Evolutionary conservation across 2,113 vertebrate species (phyloP), one percentile per base, ranked within the genome.

Genomic region (Grantiella picta): DNA sequence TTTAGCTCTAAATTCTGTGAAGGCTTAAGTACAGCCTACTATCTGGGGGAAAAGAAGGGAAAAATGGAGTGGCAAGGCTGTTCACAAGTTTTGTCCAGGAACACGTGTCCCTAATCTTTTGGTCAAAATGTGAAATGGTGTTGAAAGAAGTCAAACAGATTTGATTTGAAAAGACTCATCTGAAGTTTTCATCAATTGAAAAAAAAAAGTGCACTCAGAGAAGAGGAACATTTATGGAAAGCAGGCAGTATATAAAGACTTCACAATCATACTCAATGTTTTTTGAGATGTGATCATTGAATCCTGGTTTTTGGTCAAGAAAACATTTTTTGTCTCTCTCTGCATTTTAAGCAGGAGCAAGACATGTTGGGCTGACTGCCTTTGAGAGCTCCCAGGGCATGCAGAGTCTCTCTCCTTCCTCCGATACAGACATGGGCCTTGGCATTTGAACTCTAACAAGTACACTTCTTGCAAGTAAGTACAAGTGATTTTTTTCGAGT

Each of bases 11-110:
- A 59, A 50, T 84, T 91, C 15, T 73, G 29, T 36, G 45, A 81
- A 75, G 50, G 47, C 49, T 61, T 44, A 44, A 49, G 28, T 92
- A 44, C 44, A 71, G 40, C 52, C 36, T 83, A 27, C 16, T 59
- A 28, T 10, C 0, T 0, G 13, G 2, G 11, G 11, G 4, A 2
- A 9, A 5, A 52, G 8, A 12, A 21, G 5, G 12, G 8, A 35
- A 53, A 88, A 92, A 77, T 12, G 7, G 38, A 84, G 15, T 35
- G 23, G 40, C 17, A 38, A 85, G 60, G 50, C 63, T 53, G 14
- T 56, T 91, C 36, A 78, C 29, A 86, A 72, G 14, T 45, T 53
- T 85, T 66, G 72, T 80, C 3, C 3, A 65, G 36, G 66, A 65
- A 90, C 86, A 85, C 15, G 7, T 23, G 47, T 38, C 57, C 40